phyloP scores from a whole-genome alignment of 2,113 vertebrate species.

The Ptilonorhynchus violaceus region DNA sequence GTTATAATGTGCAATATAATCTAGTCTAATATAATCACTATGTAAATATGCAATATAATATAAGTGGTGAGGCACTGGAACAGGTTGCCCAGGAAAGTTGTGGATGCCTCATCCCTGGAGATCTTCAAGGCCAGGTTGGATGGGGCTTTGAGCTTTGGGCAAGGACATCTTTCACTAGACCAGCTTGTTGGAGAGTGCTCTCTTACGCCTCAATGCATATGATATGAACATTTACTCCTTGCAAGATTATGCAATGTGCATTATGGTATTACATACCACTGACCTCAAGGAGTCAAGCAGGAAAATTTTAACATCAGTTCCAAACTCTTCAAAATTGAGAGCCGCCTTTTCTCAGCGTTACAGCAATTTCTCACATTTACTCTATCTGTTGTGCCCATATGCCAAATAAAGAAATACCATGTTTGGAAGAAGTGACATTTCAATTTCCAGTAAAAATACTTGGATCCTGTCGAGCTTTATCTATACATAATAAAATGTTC shows the following conservation, averaged over 20 bases:
- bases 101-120: not conserved
- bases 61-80: not conserved
- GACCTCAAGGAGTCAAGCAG: not conserved
- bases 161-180: not conserved
- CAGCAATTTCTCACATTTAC: not conserved
- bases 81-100: not conserved
- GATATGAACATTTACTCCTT: not conserved
- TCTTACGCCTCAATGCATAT: not conserved
- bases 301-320: not conserved
- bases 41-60: rapidly evolving
- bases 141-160: not conserved
- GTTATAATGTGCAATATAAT: not conserved
- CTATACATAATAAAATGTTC: conserved; percentile 21
- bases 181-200: not conserved
- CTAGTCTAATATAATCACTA: not conserved
- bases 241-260: not conserved
- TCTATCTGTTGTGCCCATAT: not conserved
- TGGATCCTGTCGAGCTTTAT: not conserved
- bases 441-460: conserved; percentile 38
- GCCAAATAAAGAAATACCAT: conserved; percentile 22
- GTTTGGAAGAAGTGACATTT: conserved; percentile 9
- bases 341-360: not conserved
- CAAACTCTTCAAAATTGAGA: not conserved
- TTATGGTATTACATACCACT: not conserved
- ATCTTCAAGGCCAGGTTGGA: not conserved